Percentiles rank a stretch among this genome's conserved stretches.
Conservation (phyloP, 2,797 vertebrate genomes). For the Poecilia gillii region DNA sequence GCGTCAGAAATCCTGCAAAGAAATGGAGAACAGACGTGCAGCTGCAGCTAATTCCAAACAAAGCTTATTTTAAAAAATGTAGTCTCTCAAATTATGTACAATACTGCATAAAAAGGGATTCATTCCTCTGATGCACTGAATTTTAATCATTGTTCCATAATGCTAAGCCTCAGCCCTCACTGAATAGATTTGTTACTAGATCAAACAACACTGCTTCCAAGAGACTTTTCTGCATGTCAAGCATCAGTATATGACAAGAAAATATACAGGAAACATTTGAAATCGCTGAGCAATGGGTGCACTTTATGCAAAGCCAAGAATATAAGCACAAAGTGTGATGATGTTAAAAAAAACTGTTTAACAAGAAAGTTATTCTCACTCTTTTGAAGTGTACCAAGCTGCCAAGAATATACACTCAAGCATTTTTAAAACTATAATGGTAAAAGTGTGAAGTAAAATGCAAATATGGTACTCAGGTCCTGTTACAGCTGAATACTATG, state of each 20-base stretch:
- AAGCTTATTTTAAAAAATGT: not conserved
- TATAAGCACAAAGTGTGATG: not conserved
- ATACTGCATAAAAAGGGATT: not conserved
- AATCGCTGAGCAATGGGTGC: not conserved
- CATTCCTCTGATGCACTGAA: not conserved
- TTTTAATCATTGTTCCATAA: not conserved
- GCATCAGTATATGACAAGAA: not conserved
- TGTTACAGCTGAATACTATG: too few species aligned
- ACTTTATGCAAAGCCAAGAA: not conserved
- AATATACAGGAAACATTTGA: not conserved
- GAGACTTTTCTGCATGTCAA: not conserved
- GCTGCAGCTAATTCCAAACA: not conserved
- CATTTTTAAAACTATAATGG: not conserved
- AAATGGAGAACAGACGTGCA: not conserved
- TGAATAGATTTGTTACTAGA: not conserved
- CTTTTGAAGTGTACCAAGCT: not conserved
- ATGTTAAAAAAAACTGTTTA: not conserved
- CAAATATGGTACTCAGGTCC: not conserved
- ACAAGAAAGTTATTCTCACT: not conserved
- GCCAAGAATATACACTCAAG: not conserved
- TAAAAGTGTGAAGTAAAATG: not conserved
- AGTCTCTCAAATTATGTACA: too few species aligned
- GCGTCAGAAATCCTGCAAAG: not conserved
- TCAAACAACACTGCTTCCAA: not conserved
- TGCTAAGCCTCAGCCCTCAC: not conserved